Evolutionary conservation across 2,113 vertebrate species (phyloP), one percentile per base, ranked within the genome.

Genomic region (Epinephelus cyanopodus): DNA sequence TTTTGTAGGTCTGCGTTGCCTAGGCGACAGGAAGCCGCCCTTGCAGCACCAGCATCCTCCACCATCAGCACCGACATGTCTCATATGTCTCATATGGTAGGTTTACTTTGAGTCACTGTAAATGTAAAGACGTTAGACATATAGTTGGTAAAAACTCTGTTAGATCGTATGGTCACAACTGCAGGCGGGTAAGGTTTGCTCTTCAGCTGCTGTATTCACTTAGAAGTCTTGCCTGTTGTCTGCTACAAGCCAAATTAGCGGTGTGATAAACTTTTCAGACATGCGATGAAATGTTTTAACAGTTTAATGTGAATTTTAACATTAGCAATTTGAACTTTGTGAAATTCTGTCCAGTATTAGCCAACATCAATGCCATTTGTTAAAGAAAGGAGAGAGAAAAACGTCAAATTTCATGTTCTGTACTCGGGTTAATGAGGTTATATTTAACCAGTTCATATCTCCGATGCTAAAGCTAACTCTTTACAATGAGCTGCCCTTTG

Each of bases 1-100:
- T 80, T 75, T 50, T 75, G 56, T 11, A 73, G 6, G 23, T 45
- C 0, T 8, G 27, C 47, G 82, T 91, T 89, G 73, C 82, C 79
- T 60, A 76, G 79, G 84, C 74, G 57, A 78, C 81, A 74, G 77
- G 74, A 74, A 50, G 58, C 45, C 17, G 33, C 45, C 37, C 37
- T 68, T 11, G 3, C 27, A 23, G 57, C 57, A 8, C 29, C 21
- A 67, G 45, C 64, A 54, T 74, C 63, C 63, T 53, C n/a, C 62
- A 25, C 50, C 80, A 50, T 27, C 57, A 15, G 21, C 37, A 25
- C 10, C 2, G 13, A 48, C 56, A 67, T 68, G 61, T 62, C 25
- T 63, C 39, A 39, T 14, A 67, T 68, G 61, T 62, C 25, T 63
- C 39, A 39, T 14, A 3, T 37, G 54, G 81, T 79, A 23, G 19